Conservation (phyloP, 2,113 vertebrate genomes). For the Aix galericulata region DNA sequence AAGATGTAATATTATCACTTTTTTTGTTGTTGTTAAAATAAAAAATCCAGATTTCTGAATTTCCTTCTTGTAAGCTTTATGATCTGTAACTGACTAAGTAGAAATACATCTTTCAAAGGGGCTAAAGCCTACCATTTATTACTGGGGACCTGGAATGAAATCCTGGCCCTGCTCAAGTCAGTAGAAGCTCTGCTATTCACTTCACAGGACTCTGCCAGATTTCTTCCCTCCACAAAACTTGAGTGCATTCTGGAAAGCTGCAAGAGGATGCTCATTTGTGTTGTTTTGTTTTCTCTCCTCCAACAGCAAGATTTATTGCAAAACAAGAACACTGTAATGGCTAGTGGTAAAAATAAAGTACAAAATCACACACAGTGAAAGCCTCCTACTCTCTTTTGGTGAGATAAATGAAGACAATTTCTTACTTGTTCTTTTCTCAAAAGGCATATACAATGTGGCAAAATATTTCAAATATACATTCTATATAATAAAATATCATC, state of each 20-base stretch:
- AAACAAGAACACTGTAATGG: conserved; percentile 50
- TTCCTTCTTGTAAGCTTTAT: not conserved
- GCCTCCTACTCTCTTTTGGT: conserved; percentile 43
- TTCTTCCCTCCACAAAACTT: conserved; percentile 1
- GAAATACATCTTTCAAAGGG: not conserved
- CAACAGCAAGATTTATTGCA: conserved; percentile 15
- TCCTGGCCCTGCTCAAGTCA: not conserved
- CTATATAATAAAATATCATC: conserved; percentile 65
- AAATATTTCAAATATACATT: conserved; percentile 69
- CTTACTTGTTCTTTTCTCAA: conserved; percentile 62
- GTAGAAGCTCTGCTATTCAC: not conserved
- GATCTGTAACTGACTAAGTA: not conserved
- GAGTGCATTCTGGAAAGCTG: conserved; percentile 9
- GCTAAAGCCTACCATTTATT: not conserved
- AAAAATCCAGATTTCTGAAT: not conserved
- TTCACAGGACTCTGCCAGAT: not conserved
- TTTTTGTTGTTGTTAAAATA: not conserved
- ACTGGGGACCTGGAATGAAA: not conserved
- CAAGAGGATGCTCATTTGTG: not conserved
- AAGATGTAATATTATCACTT: not conserved
- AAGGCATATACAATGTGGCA: conserved; percentile 63
- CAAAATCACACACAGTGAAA: conserved; percentile 57
- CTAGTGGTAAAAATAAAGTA: conserved; percentile 38
- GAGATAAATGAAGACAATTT: conserved; percentile 44
- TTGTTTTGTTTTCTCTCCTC: not conserved